phyloP scores from a whole-genome alignment of 2,113 vertebrate species.

The Platysternon megacephalum region DNA sequence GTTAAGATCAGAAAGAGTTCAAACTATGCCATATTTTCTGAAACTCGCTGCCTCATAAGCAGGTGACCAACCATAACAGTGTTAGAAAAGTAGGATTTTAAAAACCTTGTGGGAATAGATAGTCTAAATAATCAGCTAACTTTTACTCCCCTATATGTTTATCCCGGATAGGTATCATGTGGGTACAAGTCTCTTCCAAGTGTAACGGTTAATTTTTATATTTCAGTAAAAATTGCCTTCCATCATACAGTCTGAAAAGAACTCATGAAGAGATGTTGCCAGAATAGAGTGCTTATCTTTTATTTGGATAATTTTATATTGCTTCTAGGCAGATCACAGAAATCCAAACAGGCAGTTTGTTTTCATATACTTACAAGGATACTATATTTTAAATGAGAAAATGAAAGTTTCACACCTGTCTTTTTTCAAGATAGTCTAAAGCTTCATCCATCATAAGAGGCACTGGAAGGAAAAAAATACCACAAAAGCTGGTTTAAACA shows the following conservation, averaged over 20 bases:
- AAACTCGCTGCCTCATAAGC: neutral
- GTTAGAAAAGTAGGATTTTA: neutral
- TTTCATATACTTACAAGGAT: neutral
- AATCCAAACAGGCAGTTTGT: neutral
- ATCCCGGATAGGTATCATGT: neutral
- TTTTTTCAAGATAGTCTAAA: constrained; percentile 91
- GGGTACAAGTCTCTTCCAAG: neutral
- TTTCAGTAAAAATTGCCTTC: neutral
- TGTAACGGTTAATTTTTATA: neutral
- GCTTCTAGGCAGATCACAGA: neutral
- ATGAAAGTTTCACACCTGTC: constrained; percentile 83
- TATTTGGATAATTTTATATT: neutral
- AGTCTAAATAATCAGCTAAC: neutral
- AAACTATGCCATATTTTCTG: neutral
- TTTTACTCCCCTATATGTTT: neutral
- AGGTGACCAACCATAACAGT: neutral
- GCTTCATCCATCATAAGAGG: constrained; percentile 97
- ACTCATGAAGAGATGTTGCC: neutral
- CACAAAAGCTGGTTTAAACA: neutral
- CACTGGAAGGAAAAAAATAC: constrained; percentile 79
- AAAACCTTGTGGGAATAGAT: neutral
- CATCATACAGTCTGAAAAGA: neutral
- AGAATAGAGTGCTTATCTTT: neutral
- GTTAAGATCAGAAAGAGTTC: neutral
- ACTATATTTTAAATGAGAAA: neutral